Base-by-base conservation (phyloP, 2,888 invertebrate species). In the Mechanitis mazaeus region DNA sequence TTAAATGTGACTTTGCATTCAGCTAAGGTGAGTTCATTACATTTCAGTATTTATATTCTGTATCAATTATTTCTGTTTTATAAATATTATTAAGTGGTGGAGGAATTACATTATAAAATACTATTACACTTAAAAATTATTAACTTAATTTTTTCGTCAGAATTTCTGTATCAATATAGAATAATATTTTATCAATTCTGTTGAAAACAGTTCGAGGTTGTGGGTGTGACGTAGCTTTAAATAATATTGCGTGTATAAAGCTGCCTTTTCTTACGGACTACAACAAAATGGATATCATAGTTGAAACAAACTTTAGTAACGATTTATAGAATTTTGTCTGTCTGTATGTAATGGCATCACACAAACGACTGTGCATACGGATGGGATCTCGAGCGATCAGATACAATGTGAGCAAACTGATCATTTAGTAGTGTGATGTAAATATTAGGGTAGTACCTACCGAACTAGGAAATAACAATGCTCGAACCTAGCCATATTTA, bases 1-100 rank as follows among this genome's bases (percentile, higher is more conserved):
- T 86, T 97, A 55, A 97, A 97, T 83, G 93, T 97, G 47, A 97
- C 96, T 7, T 85, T 97, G 69, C 93, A 94, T 76, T 93, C 94
- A 58, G 92, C 94, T 46, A 95, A 95, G 93, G 96, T 96, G 92
- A 90, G 70, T 69, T 66, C 67, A 64, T 69, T 67, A 65, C 67
- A 66, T 66, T 58, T 63, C 53, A 60, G 60, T 33, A 54, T 65
- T 56, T 63, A 64, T 28, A 45, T 65, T 20, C 58, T 67, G 28
- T 65, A 63, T 53, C 59, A 58, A 56, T 35, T 67, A 9, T 56
- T 58, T 50, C 54, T 64, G 2, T 54, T 64, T 12, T 58, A 61
- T 61, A 59, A 55, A 64, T 64, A 64, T 56, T 63, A 58, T 56
- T 56, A 31, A 38, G 9, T 59, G 65, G 65, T 67, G 58, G 53